Conservation (phyloP, 2,888 invertebrate species). For the Oscheius myriophilus region DNA sequence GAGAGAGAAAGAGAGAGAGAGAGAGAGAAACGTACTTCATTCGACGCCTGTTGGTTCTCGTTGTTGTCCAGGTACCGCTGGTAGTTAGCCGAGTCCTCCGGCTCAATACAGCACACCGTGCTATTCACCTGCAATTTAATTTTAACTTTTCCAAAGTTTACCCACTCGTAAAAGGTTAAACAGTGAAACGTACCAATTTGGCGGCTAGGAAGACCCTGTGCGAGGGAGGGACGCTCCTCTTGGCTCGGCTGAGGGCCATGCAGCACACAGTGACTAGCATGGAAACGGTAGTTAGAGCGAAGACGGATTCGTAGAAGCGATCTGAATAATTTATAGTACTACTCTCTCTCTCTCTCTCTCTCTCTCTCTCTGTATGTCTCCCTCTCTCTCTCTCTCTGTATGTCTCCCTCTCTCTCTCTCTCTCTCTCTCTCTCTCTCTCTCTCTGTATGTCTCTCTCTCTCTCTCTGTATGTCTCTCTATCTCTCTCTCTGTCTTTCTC, state of each 20-base stretch:
- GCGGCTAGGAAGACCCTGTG: conserved; percentile 61
- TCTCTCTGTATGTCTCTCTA: too few relatives aligned
- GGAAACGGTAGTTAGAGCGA: conserved; percentile 57
- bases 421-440: conserved; percentile 2
- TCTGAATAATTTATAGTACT: conserved; percentile 41
- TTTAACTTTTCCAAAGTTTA: neutral
- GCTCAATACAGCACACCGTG: conserved; percentile 66
- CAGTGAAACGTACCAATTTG: conserved; percentile 61
- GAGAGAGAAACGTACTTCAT: conserved; percentile 4
- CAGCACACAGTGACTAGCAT: conserved; percentile 61
- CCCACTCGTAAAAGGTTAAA: too few relatives aligned
- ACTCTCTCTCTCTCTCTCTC: conserved; percentile 1
- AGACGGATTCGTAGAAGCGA: conserved; percentile 65
- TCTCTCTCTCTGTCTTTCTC: neutral
- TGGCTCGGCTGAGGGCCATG: conserved; percentile 63
- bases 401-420: neutral
- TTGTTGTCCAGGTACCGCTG: conserved; percentile 59
- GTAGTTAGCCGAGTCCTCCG: conserved; percentile 61
- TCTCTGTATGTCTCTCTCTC: neutral
- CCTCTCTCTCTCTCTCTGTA: conserved; percentile 6
- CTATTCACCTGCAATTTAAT: conserved; percentile 53
- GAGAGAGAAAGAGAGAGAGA: neutral
- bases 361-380: too few relatives aligned
- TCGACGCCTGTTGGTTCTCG: conserved; percentile 27
- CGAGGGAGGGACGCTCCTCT: conserved; percentile 61